Percentiles rank a stretch among this genome's conserved stretches.
These are phyloP conservation scores for Pelodytes ibericus DNA, from an alignment of 2,797 vertebrate species.

Conservation along the genomic window DNA sequence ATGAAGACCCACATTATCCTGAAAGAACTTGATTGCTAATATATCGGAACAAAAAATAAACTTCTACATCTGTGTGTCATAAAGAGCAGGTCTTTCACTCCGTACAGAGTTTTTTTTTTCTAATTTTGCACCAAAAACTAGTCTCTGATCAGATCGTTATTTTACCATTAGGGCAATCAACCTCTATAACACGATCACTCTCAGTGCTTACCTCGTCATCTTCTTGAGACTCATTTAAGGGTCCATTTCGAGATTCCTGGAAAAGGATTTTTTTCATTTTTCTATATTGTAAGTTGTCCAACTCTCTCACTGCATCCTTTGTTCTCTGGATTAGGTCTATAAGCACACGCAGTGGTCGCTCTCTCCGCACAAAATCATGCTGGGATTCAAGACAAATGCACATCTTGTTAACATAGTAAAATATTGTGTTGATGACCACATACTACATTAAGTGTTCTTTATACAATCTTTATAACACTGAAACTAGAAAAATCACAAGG, in stretches of 20 bases:
- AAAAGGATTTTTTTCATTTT: conserved; percentile 94
- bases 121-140: too few relatives aligned
- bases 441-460: too few relatives aligned
- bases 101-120: too few relatives aligned
- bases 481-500: background rate
- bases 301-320: conserved; percentile 85
- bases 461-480: too few relatives aligned
- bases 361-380: conserved; percentile 95
- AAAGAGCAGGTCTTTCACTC: too few relatives aligned
- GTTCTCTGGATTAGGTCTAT: conserved; percentile 95
- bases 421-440: background rate
- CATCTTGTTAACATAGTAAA: background rate
- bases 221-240: conserved; percentile 91
- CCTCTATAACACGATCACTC: background rate
- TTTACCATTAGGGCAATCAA: too few relatives aligned
- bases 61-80: too few relatives aligned
- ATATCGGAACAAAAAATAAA: too few relatives aligned
- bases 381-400: conserved; percentile 66
- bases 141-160: too few relatives aligned
- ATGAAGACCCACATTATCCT: too few relatives aligned
- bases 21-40: too few relatives aligned
- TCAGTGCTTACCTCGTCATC: conserved; percentile 85
- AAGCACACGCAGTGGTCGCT: conserved; percentile 83
- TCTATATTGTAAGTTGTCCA: conserved; percentile 87
- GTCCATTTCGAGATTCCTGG: conserved; percentile 92